Conservation (phyloP, 2,888 invertebrate species). For the Lordiphosa fenestrarum region DNA sequence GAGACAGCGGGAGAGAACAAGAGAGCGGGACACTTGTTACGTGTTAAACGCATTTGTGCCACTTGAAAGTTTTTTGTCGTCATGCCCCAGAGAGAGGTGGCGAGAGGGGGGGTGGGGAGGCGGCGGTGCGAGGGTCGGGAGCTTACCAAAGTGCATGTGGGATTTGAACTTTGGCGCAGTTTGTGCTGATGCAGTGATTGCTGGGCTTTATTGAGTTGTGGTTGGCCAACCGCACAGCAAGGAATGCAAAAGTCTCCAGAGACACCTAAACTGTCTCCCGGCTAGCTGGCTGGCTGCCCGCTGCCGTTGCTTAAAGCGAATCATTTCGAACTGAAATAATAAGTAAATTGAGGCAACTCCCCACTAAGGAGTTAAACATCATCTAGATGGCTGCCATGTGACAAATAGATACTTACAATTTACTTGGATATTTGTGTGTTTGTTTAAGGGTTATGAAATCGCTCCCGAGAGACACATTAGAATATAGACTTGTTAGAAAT, state of each 20-base stretch:
- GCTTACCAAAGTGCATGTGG: constrained; percentile 34
- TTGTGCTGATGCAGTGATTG: constrained; percentile 14
- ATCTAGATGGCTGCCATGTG: too few relatives aligned
- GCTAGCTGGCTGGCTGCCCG: background rate
- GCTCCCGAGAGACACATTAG: too few relatives aligned
- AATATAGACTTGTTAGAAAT: too few relatives aligned
- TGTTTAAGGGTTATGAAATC: too few relatives aligned
- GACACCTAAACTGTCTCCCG: background rate
- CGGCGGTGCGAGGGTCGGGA: background rate
- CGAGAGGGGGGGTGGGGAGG: background rate
- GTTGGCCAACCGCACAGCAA: background rate
- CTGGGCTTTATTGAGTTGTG: constrained; percentile 13
- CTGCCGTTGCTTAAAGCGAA: too few relatives aligned
- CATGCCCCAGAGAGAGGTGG: constrained; percentile 14
- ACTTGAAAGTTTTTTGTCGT: constrained; percentile 43
- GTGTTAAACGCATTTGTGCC: constrained; percentile 63
- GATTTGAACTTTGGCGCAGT: constrained; percentile 29
- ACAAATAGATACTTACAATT: too few relatives aligned
- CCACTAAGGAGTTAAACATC: too few relatives aligned
- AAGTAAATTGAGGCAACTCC: too few relatives aligned
- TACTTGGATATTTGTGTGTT: too few relatives aligned
- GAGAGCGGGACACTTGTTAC: constrained; percentile 56
- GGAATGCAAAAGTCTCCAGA: background rate
- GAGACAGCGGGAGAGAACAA: constrained; percentile 33
- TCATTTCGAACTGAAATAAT: too few relatives aligned